phyloP scores from a whole-genome alignment of 2,113 vertebrate genomes.

The Calyptommatus sinebrachiatus region DNA sequence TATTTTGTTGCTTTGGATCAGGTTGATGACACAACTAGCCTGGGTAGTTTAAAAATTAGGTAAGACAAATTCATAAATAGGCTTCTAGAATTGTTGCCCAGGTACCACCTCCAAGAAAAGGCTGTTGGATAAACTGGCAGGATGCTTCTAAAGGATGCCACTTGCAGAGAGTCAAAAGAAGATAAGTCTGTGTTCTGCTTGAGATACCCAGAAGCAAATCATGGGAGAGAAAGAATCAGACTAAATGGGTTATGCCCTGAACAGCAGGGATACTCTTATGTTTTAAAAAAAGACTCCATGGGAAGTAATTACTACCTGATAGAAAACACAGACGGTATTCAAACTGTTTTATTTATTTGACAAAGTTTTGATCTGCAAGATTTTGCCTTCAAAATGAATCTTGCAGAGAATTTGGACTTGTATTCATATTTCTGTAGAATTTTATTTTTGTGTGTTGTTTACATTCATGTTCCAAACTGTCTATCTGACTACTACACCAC shows the following conservation, averaged over 20 bases:
- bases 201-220: too few relatives aligned
- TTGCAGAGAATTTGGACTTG: background rate
- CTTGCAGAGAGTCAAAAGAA: too few relatives aligned
- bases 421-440: background rate
- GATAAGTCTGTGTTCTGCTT: too few relatives aligned
- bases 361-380: background rate
- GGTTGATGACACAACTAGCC: background rate
- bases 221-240: too few relatives aligned
- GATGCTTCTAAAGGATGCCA: too few relatives aligned
- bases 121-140: too few relatives aligned
- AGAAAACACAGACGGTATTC: background rate
- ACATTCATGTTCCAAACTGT: background rate
- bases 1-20: background rate
- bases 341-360: conserved; percentile 15
- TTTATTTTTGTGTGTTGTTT: background rate
- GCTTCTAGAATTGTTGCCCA: too few relatives aligned
- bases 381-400: conserved; percentile 6
- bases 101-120: too few relatives aligned
- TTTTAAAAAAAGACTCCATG: background rate
- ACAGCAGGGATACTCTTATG: background rate
- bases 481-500: background rate
- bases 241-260: too few relatives aligned
- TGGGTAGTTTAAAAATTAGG: too few relatives aligned
- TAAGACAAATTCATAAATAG: too few relatives aligned
- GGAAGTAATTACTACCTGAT: background rate